phyloP scores from a whole-genome alignment of 2,797 vertebrate species.

The Myotis planiceps region DNA sequence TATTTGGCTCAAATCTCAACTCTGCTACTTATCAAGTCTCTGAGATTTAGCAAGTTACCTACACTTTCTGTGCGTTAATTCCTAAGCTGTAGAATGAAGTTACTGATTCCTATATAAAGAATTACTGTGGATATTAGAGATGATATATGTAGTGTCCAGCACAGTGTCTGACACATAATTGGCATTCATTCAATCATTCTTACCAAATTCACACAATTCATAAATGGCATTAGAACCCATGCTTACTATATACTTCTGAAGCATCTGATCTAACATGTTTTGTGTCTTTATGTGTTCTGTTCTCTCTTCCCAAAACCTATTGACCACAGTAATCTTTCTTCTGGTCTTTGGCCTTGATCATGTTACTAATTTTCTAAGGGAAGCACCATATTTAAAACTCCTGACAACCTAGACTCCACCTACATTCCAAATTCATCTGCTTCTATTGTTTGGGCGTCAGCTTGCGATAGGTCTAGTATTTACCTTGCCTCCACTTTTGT shows the following conservation, averaged over 20 bases:
- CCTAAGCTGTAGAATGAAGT: neutral
- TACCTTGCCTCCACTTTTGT: neutral
- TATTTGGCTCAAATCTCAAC: neutral
- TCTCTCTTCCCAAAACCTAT: neutral
- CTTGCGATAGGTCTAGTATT: neutral
- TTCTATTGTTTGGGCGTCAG: neutral
- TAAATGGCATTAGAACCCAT: neutral
- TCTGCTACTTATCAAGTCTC: neutral
- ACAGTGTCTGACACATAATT: neutral
- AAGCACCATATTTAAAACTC: neutral
- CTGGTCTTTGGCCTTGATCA: neutral
- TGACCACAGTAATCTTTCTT: neutral
- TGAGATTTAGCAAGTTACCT: neutral
- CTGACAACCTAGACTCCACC: neutral
- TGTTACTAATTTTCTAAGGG: neutral
- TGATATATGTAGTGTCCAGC: neutral
- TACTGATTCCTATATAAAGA: neutral
- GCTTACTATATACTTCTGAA: neutral
- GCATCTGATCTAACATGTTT: neutral
- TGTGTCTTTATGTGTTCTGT: neutral
- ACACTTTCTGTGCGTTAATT: neutral
- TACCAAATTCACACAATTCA: neutral
- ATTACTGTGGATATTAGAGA: neutral
- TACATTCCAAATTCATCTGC: neutral
- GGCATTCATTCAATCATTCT: neutral